These are phyloP conservation scores for Ochlodes sylvanus DNA, from an alignment of 2,888 invertebrate species.

Conservation along the genomic window DNA sequence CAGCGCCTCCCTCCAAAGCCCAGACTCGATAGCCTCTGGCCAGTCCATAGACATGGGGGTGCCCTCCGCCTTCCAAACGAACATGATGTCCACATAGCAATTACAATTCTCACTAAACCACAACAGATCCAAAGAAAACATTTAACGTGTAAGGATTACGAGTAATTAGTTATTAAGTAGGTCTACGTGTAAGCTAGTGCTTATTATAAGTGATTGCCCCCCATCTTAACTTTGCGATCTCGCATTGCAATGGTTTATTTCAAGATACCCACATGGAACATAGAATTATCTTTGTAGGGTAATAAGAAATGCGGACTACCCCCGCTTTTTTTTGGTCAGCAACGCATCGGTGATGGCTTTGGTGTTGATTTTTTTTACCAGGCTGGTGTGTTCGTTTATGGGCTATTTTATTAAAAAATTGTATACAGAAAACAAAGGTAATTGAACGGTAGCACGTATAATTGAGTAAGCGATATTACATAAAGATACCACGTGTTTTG, in stretches of 20 bases:
- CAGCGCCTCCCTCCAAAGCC: conserved; percentile 89
- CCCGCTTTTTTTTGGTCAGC: too few relatives aligned
- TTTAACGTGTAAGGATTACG: conserved; percentile 44
- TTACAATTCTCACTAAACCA: conserved; percentile 42
- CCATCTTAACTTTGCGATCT: too few relatives aligned
- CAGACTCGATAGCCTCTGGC: conserved; percentile 87
- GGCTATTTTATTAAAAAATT: too few relatives aligned
- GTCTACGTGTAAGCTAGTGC: conserved; percentile 26
- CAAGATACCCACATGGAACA: not conserved
- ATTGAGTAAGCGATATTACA: too few relatives aligned
- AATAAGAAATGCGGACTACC: too few relatives aligned
- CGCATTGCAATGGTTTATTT: conserved; percentile 20
- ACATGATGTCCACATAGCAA: conserved; percentile 75
- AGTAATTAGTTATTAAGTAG: conserved; percentile 32
- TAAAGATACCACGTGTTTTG: too few relatives aligned
- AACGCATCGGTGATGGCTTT: too few relatives aligned
- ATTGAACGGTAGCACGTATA: too few relatives aligned
- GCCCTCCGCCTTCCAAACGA: conserved; percentile 58
- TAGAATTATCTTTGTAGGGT: not conserved
- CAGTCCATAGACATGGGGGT: conserved; percentile 74
- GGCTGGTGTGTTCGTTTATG: too few relatives aligned
- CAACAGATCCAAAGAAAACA: conserved; percentile 59
- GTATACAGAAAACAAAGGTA: too few relatives aligned
- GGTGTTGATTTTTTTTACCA: too few relatives aligned
- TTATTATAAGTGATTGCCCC: conserved; percentile 33